A percentile compares a stretch with the other conserved stretches of the same genome.
Conservation (phyloP, 2,888 invertebrate species). For the Nemurella pictetii region DNA sequence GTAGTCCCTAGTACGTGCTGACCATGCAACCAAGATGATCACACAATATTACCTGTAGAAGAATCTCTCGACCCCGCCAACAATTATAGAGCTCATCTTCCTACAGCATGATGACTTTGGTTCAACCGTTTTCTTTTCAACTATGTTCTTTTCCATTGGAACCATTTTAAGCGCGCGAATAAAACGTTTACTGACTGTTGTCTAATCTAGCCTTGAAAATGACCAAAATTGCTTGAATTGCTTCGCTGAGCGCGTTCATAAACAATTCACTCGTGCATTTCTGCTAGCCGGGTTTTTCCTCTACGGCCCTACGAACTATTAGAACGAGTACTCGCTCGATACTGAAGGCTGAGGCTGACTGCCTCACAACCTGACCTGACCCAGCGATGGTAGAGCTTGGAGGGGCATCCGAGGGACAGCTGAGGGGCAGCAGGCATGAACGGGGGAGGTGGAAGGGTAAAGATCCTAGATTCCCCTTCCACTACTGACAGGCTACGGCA, state of each 20-base stretch:
- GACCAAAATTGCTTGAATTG: background rate
- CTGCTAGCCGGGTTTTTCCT: background rate
- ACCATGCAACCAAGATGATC: no score
- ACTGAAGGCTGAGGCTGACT: background rate
- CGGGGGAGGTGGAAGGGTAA: background rate
- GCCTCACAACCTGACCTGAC: background rate
- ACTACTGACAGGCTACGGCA: background rate
- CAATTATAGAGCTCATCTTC: background rate
- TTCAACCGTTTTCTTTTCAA: background rate
- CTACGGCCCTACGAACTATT: background rate
- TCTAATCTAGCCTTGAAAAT: background rate
- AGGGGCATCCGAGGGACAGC: no score
- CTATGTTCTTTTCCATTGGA: background rate
- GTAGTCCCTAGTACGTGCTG: no score
- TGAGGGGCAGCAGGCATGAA: background rate
- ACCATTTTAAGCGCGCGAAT: background rate
- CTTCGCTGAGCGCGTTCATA: background rate
- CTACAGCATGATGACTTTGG: background rate
- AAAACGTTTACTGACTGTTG: background rate
- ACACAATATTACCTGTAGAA: background rate
- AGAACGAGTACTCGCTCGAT: background rate
- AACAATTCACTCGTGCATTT: background rate
- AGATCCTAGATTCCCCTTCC: background rate
- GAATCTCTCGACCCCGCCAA: constrained; percentile 1
- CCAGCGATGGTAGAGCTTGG: background rate